Percentiles rank a stretch among this genome's conserved stretches.
These are phyloP conservation scores for Euzophera pinguis DNA, from an alignment of 2,888 invertebrate genomes.

Conservation along the genomic window DNA sequence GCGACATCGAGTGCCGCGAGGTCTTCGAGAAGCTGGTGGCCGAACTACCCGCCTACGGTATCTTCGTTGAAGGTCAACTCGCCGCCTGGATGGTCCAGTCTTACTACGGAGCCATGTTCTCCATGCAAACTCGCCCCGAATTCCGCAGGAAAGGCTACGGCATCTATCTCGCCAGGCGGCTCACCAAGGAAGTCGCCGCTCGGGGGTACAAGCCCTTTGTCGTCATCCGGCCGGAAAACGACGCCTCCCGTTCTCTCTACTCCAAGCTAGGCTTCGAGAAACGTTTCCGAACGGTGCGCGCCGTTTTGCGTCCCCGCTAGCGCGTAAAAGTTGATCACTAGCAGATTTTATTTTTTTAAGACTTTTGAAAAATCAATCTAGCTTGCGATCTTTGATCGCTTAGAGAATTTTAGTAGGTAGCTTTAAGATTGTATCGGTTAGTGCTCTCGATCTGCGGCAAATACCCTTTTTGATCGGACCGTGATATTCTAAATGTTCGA, in stretches of 20 bases:
- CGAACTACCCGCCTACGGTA: conserved; percentile 89
- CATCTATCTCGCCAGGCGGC: conserved; percentile 84
- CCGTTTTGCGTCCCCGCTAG: conserved; percentile 83
- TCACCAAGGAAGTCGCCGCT: conserved; percentile 83
- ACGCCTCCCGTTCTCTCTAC: conserved; percentile 91
- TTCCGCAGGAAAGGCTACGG: conserved; percentile 87
- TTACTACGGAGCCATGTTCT: conserved; percentile 95
- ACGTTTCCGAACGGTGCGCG: conserved; percentile 89
- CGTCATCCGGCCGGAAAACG: conserved; percentile 91
- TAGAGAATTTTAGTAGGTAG: conserved; percentile 74
- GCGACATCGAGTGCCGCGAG: conserved; percentile 92
- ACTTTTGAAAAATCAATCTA: conserved; percentile 76
- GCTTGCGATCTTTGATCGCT: conserved; percentile 77
- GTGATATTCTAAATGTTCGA: conserved; percentile 18
- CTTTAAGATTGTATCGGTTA: conserved; percentile 71
- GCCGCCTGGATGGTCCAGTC: conserved; percentile 96
- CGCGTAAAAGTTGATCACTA: conserved; percentile 61
- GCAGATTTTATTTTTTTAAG: conserved; percentile 80
- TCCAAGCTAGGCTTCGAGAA: conserved; percentile 90
- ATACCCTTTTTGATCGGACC: conserved; percentile 24
- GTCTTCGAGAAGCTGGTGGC: conserved; percentile 89
- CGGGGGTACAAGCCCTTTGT: conserved; percentile 92
- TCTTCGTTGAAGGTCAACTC: conserved; percentile 86
- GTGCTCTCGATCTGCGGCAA: conserved; percentile 62
- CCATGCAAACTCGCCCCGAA: conserved; percentile 92